phyloP scores from a whole-genome alignment of 2,113 vertebrate genomes.

The Vulpes lagopus region DNA sequence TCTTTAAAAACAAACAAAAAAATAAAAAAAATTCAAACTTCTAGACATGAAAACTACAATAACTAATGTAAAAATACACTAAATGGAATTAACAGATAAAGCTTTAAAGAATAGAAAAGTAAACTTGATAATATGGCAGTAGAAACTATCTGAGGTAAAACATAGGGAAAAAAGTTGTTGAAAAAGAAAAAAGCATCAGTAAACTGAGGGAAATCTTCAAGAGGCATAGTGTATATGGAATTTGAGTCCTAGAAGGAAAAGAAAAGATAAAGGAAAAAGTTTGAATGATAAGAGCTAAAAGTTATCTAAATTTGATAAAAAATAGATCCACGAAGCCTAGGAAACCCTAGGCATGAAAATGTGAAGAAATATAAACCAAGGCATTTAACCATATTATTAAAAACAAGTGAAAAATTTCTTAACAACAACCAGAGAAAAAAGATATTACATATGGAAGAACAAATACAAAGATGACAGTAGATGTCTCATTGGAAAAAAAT shows the following conservation, averaged over 20 bases:
- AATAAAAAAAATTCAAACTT: not conserved
- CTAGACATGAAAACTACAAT: not conserved
- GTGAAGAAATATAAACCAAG: not conserved
- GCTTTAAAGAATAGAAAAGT: not conserved
- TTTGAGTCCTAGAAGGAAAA: not conserved
- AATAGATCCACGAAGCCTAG: not conserved
- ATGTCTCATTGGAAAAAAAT: not conserved
- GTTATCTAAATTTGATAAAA: not conserved
- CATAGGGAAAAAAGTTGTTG: not conserved
- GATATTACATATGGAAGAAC: not conserved
- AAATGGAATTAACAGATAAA: not conserved
- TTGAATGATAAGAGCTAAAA: not conserved
- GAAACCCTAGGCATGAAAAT: not conserved
- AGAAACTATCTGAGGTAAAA: not conserved
- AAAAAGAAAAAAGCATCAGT: not conserved
- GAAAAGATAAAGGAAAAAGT: not conserved
- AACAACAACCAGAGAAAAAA: not conserved
- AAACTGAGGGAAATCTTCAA: not conserved
- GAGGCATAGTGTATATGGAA: not conserved
- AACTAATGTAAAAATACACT: not conserved
- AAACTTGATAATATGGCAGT: not conserved
- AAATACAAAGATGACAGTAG: not conserved
- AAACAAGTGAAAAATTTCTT: constrained; percentile 8
- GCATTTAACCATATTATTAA: not conserved
- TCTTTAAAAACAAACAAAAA: too few relatives aligned